Conservation (phyloP, 2,888 invertebrate genomes). For the Agelastica alni region DNA sequence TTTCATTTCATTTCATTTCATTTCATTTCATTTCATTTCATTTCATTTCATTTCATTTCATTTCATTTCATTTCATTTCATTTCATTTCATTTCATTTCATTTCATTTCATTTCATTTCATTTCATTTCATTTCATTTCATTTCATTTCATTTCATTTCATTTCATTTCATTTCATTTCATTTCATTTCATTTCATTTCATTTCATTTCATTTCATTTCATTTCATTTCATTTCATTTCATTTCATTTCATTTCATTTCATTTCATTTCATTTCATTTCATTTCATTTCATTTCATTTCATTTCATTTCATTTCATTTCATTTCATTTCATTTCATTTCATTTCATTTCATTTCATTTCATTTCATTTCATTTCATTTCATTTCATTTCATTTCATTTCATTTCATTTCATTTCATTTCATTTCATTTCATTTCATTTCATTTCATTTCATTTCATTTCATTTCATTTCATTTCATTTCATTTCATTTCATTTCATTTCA, state of each 20-base stretch:
- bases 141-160: constrained; percentile 2
- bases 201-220: constrained; percentile 1
- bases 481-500: constrained; percentile 2
- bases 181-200: constrained; percentile 2
- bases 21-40: constrained; percentile 2
- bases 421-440: constrained; percentile 1
- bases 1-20: constrained; percentile 2
- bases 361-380: constrained; percentile 1
- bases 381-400: constrained; percentile 2
- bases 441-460: constrained; percentile 2
- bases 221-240: constrained; percentile 2
- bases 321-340: constrained; percentile 1
- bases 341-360: constrained; percentile 1
- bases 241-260: constrained; percentile 2
- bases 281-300: constrained; percentile 2
- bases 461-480: constrained; percentile 1
- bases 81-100: constrained; percentile 2
- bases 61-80: constrained; percentile 1
- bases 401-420: constrained; percentile 2
- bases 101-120: constrained; percentile 2
- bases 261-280: constrained; percentile 1
- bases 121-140: constrained; percentile 2
- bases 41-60: constrained; percentile 2
- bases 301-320: constrained; percentile 2
- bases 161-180: constrained; percentile 2